A percentile compares a stretch with the other conserved stretches of the same genome.
Conservation (phyloP, 2,888 invertebrate genomes). For the Sinhomidia bicolor region DNA sequence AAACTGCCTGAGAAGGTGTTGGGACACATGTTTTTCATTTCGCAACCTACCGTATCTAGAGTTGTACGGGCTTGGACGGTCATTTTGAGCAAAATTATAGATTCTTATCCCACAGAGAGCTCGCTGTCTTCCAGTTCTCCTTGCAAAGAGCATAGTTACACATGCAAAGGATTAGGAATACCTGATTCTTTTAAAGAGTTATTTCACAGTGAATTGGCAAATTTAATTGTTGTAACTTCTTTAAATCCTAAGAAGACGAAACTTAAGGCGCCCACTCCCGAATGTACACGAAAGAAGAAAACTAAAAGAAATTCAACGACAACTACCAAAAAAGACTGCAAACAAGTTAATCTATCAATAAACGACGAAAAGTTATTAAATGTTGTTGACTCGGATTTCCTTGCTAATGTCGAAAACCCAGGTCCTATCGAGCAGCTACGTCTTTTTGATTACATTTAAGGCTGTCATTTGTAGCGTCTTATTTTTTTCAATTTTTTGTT, state of each 20-base stretch:
- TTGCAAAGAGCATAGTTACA: slow-evolving; percentile 73
- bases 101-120: slow-evolving; percentile 74
- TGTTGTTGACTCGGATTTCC: slow-evolving; percentile 29
- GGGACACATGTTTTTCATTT: slow-evolving; percentile 80
- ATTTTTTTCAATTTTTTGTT: too few species aligned
- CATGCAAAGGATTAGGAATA: slow-evolving; percentile 75
- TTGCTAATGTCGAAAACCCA: slow-evolving; percentile 38
- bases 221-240: slow-evolving; percentile 74
- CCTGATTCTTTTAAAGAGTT: slow-evolving; percentile 78
- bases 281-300: slow-evolving; percentile 39
- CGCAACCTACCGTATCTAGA: slow-evolving; percentile 79
- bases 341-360: not conserved
- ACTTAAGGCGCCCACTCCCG: slow-evolving; percentile 4
- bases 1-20: slow-evolving; percentile 80
- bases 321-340: slow-evolving; percentile 7
- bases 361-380: not conserved
- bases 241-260: slow-evolving; percentile 68
- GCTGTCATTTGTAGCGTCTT: too few species aligned
- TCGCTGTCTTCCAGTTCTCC: slow-evolving; percentile 18
- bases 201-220: slow-evolving; percentile 78
- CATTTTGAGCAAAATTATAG: slow-evolving; percentile 78
- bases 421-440: slow-evolving; percentile 45
- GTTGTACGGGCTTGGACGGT: slow-evolving; percentile 80
- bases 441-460: slow-evolving; percentile 21
- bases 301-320: slow-evolving; percentile 34